Conservation (phyloP, 2,797 vertebrate species). For the Coluber constrictor region DNA sequence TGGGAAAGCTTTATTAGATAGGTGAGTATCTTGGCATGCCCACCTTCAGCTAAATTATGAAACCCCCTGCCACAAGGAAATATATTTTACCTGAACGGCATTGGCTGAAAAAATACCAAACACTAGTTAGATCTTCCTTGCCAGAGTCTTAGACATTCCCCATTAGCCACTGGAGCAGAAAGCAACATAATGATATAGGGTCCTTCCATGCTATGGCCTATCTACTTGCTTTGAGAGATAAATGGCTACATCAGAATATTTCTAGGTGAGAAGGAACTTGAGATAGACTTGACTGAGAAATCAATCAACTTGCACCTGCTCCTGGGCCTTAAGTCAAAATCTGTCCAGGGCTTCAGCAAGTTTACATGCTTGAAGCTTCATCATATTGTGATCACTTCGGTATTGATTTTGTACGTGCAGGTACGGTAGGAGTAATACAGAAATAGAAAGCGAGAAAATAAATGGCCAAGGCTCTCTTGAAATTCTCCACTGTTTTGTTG, state of each 20-base stretch:
- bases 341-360: background rate
- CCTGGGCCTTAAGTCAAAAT: background rate
- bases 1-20: background rate
- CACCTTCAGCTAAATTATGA: background rate
- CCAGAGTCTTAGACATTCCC: background rate
- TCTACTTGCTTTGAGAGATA: background rate
- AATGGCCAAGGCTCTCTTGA: background rate
- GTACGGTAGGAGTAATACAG: background rate
- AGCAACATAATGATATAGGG: background rate
- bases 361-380: background rate
- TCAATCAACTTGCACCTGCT: background rate
- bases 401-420: background rate
- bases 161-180: background rate
- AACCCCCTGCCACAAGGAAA: background rate
- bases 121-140: background rate
- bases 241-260: background rate
- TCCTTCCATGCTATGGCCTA: background rate
- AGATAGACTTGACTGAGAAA: background rate
- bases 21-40: too few relatives aligned
- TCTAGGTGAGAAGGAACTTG: background rate
- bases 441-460: background rate
- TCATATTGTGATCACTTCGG: background rate
- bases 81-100: background rate
- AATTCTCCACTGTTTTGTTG: background rate
- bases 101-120: too few relatives aligned